Evolutionary conservation across 2,888 invertebrate species (phyloP), one percentile per base, ranked within the genome.

Genomic region (Biston betularia): DNA sequence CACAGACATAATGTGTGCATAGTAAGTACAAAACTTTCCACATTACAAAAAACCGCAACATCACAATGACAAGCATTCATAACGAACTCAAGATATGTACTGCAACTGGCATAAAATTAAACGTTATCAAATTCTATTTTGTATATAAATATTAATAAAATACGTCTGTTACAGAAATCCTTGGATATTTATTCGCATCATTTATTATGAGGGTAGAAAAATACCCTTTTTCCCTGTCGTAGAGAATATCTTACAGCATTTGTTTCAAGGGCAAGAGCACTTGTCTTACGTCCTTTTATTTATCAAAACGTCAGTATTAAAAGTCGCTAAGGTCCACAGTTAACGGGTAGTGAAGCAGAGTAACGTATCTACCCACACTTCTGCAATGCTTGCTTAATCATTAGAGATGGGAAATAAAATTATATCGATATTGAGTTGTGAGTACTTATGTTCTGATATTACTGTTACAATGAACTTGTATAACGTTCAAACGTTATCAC

Each of bases 301-400:
- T 61, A 52, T 61, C 34, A 45, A 45, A 15, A n/a, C 15, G 35
- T 2, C 15, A 10, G 53, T 67, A 68, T 67, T 65, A 67, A 74
- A 72, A 65, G 65, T 72, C 59, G 69, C 68, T 70, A 55, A 70
- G 68, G 59, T 63, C 62, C 53, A 49, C 71, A 64, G 74, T 68
- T 76, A 75, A 70, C 75, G 65, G 68, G 70, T 77, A 72, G 69
- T 69, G 70, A 72, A 75, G 76, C 71, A 73, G 74, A 66, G 71
- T 69, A 74, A 57, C 50, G 24, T 70, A 63, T 56, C 73, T 70
- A 70, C 62, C 71, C 77, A 56, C 72, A 70, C 75, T 77, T 75
- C 76, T 75, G 75, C 75, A 80, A 69, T 68, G 71, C 72, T 72
- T 61, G 76, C 60, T n/a, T 63, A 58, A 70, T 55, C 48, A 52